Base-by-base conservation (phyloP, 1,140 invertebrate genomes). In the Platyscapa corneri region DNA sequence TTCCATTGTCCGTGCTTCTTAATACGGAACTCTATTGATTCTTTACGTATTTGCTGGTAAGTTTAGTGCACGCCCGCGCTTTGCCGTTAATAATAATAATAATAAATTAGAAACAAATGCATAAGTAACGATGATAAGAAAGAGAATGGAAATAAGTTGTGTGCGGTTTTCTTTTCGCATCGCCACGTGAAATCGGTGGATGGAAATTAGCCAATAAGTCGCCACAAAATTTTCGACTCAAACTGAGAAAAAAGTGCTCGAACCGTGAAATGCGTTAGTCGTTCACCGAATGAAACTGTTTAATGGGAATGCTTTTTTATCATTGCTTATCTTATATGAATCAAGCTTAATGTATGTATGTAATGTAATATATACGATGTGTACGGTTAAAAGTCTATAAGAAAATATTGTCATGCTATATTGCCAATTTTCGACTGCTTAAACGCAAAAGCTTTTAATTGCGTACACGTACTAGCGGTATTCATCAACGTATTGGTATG, bases 311-410 rank as follows among this genome's bases (percentile, higher is more conserved):
- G 72, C 64, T 79, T 79, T 84, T 72, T 72, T 27, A 77, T 83
- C 65, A 64, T 60, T 39, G 65, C 65, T 80, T 84, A 53, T 53
- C 42, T 3, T 42, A 82, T 60, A 12, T 34, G 42, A 77, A 49
- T 67, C 39, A 83, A 72, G 75, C 83, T 84, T 84, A 60, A 78
- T 78, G 60, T 30, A 79, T 70, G 39, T 72, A 32, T 56, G 67
- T 65, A 27, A 65, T 84, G 65, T 84, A 70, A 79, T 32, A 60
- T 53, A 74, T 46, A 42, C 27, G n/a, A 70, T 74, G 77, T 64
- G 49, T 74, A 74, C 56, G 82, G 64, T 60, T 64, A 64, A 60
- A 20, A 39, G 16, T 76, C 82, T 49, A 64, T 32, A 60, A 30
- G 70, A 74, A 30, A 49, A 72, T 82, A 72, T 82, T 53, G 39